A percentile compares a stretch with the other conserved stretches of the same genome.
These are phyloP conservation scores for Halcyon badia DNA, from an alignment of 2,797 vertebrate species.

Conservation along the genomic window DNA sequence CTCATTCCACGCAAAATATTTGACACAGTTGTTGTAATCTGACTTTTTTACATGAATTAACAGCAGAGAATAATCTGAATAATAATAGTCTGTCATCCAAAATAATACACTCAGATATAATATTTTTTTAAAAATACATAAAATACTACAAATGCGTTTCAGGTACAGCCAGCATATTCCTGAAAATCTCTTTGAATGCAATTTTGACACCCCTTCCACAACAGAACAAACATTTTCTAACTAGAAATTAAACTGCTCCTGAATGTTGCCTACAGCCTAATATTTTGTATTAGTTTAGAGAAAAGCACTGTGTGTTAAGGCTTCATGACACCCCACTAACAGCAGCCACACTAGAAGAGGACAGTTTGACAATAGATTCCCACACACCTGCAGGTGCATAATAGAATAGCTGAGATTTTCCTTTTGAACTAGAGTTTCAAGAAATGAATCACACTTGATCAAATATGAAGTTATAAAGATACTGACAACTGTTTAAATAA, in stretches of 20 bases:
- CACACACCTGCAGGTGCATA: conserved; percentile 36
- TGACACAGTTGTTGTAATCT: background rate
- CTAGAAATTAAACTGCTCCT: background rate
- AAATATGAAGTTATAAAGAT: conserved; percentile 12
- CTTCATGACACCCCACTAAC: conserved; percentile 1
- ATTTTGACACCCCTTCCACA: background rate
- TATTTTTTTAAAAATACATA: background rate
- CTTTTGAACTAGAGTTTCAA: conserved; percentile 46
- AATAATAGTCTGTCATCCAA: background rate
- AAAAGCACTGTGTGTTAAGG: background rate
- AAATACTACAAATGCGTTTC: background rate
- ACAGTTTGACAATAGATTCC: conserved; percentile 6
- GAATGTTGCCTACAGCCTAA: background rate
- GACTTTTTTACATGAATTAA: conserved; percentile 21
- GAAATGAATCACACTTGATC: conserved; percentile 21
- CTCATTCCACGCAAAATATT: conserved; percentile 7
- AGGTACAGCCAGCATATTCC: background rate
- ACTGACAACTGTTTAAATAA: conserved; percentile 45
- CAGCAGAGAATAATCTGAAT: background rate
- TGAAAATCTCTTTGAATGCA: background rate
- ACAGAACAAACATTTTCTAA: background rate
- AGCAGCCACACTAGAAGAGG: background rate
- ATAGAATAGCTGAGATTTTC: conserved; percentile 24
- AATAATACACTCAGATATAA: background rate
- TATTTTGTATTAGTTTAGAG: background rate